Evolutionary conservation across 2,888 invertebrate genomes (phyloP).

Genomic region (Acronicta alni): DNA sequence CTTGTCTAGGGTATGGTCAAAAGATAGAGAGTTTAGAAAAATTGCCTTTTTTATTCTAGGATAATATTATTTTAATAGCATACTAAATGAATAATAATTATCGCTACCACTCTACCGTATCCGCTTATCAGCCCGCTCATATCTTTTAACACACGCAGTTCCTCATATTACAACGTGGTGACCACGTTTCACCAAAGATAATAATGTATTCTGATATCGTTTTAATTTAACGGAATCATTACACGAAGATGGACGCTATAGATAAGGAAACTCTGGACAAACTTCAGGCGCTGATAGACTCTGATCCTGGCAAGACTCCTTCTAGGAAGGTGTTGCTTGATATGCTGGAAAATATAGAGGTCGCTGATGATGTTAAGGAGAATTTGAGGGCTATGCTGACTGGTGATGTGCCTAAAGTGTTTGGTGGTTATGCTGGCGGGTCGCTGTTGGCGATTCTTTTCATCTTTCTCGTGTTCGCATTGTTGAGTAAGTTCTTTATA

Average conservation of each 20-base stretch:
- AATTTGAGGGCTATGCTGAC: constrained; percentile 86
- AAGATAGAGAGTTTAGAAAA: too few species aligned
- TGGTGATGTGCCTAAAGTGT: constrained; percentile 78
- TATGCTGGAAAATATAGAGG: constrained; percentile 88
- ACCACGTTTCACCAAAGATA: constrained; percentile 64
- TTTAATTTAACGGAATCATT: constrained; percentile 36
- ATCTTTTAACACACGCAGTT: constrained; percentile 49
- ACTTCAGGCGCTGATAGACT: constrained; percentile 72
- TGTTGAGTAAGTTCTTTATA: constrained; percentile 72
- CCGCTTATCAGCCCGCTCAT: constrained; percentile 36
- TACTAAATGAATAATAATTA: constrained; percentile 2
- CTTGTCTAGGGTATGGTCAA: too few species aligned
- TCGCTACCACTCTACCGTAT: constrained; percentile 7
- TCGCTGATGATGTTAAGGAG: constrained; percentile 91
- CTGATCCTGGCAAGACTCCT: constrained; percentile 77
- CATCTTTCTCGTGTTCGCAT: constrained; percentile 72
- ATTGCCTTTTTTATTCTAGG: too few species aligned
- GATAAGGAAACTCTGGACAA: constrained; percentile 61
- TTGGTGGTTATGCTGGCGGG: constrained; percentile 70
- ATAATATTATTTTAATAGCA: not conserved
- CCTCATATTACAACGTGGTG: constrained; percentile 59
- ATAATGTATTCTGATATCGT: constrained; percentile 27
- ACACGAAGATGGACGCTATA: constrained; percentile 61
- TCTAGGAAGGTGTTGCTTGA: constrained; percentile 88
- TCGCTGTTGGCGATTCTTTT: constrained; percentile 71